Percentiles rank a stretch among this genome's conserved stretches.
Conservation (phyloP, 2,113 vertebrate genomes). For the Crotalus viridis region DNA sequence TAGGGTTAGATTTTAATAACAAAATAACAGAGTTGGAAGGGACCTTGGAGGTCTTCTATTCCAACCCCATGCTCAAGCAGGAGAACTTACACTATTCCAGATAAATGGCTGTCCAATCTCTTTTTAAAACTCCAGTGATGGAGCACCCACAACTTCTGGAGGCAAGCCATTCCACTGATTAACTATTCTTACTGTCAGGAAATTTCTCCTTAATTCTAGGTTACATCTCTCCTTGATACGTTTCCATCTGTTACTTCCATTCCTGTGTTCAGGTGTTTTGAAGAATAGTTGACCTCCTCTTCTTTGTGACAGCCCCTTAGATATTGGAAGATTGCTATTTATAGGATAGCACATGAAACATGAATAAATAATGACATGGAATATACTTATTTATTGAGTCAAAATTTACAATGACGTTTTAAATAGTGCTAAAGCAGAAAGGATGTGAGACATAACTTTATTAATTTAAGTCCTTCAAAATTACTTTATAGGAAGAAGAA, state of each 20-base stretch:
- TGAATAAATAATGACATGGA: not conserved
- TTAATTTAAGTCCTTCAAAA: slow-evolving; percentile 2
- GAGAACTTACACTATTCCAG: not conserved
- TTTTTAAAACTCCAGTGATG: not conserved
- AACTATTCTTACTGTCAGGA: not conserved
- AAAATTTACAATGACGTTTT: not conserved
- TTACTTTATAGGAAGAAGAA: slow-evolving; percentile 85
- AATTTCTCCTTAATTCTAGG: not conserved
- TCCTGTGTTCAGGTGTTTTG: not conserved
- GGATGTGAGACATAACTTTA: not conserved
- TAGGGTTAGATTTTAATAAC: not conserved
- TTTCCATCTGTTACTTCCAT: not conserved
- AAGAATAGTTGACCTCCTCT: not conserved
- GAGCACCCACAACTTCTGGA: not conserved
- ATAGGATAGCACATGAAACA: not conserved
- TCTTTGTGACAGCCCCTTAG: not conserved
- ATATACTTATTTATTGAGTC: not conserved
- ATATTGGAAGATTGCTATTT: not conserved
- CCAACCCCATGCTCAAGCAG: too few relatives aligned
- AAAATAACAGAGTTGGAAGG: not conserved
- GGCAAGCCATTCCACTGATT: not conserved
- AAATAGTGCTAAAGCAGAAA: not conserved
- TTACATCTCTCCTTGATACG: not conserved
- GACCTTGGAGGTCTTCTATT: too few relatives aligned
- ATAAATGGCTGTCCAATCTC: not conserved